Evolutionary conservation across 2,113 vertebrate species (phyloP), one percentile per base, ranked within the genome.

Genomic region (Albula goreensis): DNA sequence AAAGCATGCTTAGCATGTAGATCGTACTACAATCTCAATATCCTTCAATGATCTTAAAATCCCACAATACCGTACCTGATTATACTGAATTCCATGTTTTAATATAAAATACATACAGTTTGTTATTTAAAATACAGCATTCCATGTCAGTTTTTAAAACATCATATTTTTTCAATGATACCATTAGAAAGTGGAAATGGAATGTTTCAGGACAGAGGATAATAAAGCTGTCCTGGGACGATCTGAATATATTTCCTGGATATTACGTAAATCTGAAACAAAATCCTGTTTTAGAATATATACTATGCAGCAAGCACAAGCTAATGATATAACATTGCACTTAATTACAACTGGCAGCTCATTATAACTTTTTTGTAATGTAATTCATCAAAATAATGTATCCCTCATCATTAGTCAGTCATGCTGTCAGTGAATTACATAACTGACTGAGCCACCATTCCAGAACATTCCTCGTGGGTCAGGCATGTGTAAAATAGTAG

Each of bases 351-450:
- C 5, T 50, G 82, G 70, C 83, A 81, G 49, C 52, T 50, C 31
- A 60, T 77, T 87, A 83, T 70, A 74, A 85, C 57, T 70, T n/a
- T n/a, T 74, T 31, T 74, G 70, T 74, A n/a, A 74, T 74, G 19
- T 52, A 63, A 82, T 90, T 81, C 78, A 89, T 50, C 77, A 91
- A 86, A 88, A 89, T 41, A 90, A 91, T 87, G 88, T 87, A 84
- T 90, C 25, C 90, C 78, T 85, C 56, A 63, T 84, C 77, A 83
- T 81, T 80, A 87, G 80, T 66, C 86, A 87, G 88, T 85, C 78
- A 85, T 87, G 7, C 53, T 84, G 81, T 70, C 50, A 57, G 78
- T 31, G 53, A 31, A 92, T 93, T 91, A 91, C 91, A 91, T 93
- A 92, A 93, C 90, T 82, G 89, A 51, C 79, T 63, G 25, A 25